Evolutionary conservation across 2,113 vertebrate genomes (phyloP).

Genomic region (Narcine bancroftii): DNA sequence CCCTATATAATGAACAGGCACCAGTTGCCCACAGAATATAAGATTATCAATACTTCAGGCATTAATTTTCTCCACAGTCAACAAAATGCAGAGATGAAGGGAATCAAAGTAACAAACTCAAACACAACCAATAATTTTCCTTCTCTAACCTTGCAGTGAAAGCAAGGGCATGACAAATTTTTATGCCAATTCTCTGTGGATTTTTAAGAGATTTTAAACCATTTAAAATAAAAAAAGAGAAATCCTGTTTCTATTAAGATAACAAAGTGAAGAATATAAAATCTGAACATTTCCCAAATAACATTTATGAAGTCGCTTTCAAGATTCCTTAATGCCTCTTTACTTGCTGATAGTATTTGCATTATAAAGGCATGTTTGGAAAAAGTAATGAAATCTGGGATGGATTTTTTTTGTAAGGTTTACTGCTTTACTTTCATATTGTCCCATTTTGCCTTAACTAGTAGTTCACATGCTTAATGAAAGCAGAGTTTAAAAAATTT

Average conservation of each 20-base stretch:
- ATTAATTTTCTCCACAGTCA: not conserved
- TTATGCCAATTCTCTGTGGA: not conserved
- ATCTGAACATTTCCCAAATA: not conserved
- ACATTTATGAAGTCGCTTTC: not conserved
- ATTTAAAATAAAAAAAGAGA: not conserved
- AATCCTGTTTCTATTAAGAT: not conserved
- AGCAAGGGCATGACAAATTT: not conserved
- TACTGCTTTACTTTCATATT: not conserved
- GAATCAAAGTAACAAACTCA: not conserved
- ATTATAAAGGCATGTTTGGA: not conserved
- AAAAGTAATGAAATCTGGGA: not conserved
- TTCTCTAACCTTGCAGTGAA: not conserved
- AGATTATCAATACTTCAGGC: not conserved
- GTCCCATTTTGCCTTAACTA: not conserved
- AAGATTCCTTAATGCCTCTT: no score
- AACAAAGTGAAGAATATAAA: not conserved
- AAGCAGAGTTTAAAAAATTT: not conserved
- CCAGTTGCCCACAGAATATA: not conserved
- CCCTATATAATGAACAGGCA: no score
- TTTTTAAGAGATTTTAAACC: not conserved
- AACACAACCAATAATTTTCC: not conserved
- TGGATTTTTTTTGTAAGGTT: not conserved
- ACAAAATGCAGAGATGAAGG: not conserved
- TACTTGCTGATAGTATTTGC: no score
- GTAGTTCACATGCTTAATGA: not conserved